Evolutionary conservation across 2,113 vertebrate genomes (phyloP), one percentile per base, ranked within the genome.

Genomic region (Atherinomorus stipes): DNA sequence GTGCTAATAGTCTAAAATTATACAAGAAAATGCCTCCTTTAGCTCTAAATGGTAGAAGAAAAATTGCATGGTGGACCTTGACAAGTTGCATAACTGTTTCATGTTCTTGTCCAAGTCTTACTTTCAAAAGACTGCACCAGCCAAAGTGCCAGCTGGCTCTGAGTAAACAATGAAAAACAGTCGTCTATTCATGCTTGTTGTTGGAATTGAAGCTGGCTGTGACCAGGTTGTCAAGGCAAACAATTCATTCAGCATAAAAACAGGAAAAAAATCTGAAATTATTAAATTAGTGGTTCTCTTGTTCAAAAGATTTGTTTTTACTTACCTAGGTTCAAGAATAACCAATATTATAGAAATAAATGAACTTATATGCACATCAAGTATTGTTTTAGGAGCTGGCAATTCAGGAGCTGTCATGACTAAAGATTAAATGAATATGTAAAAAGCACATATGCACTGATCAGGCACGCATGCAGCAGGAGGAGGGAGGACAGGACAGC

Each of bases 111-210:
- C 38, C 11, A 42, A 18, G 57, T 42, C 12, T 23, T 71, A 16
- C 34, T 71, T 22, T 73, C 11, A 65, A 28, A 12, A 52, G 11
- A 16, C 57, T 8, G 7, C 16, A 25, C 49, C 22, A 37, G 15
- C 59, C 45, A 38, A 57, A 56, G 58, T 45, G 58, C 15, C 77
- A 71, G 61, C 71, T 70, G 85, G 65, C 74, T 19, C 31, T 16
- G 15, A 61, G 19, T 60, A 59, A 64, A 76, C 70, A 84, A 40
- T 58, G 52, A 76, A 64, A 76, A 13, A 5, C 4, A 19, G 15
- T 19, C 34, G 54, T 61, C 51, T 57, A 86, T 87, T 89, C 76
- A 89, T 83, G 12, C 21, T 42, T 23, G 28, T 49, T 50, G 23
- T 31, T 40, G 49, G 42, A 34, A 42, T 21, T 25, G 59, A 31